Evolutionary conservation across 1,140 invertebrate genomes (phyloP).

Genomic region (Sinonovacula constricta): DNA sequence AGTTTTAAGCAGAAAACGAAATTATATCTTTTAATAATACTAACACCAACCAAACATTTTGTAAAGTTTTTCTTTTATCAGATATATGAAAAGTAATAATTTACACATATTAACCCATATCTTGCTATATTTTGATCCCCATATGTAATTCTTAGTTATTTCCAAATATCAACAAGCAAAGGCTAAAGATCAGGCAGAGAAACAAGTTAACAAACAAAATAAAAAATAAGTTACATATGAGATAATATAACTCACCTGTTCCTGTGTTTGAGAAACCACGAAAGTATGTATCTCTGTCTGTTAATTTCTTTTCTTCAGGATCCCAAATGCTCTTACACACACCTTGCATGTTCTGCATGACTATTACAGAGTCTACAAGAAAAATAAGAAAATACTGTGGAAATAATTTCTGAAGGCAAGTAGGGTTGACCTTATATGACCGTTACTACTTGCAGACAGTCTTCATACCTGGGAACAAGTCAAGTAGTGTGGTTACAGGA

Average conservation of each 20-base stretch:
- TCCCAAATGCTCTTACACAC: slow-evolving; percentile 25
- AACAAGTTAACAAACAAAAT: background rate
- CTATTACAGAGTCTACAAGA: slow-evolving; percentile 20
- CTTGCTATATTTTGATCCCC: background rate
- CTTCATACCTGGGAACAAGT: too few species aligned
- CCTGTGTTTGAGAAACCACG: slow-evolving; percentile 15
- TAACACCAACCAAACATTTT: too few species aligned
- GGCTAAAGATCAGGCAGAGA: background rate
- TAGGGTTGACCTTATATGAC: too few species aligned
- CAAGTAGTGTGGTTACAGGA: too few species aligned
- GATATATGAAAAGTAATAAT: background rate
- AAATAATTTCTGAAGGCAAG: too few species aligned
- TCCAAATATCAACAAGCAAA: background rate
- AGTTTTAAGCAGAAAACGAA: too few species aligned
- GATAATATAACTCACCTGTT: slow-evolving; percentile 2
- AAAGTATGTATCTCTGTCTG: slow-evolving; percentile 12
- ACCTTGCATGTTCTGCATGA: slow-evolving; percentile 28
- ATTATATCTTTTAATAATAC: too few species aligned
- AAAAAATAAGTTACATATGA: background rate
- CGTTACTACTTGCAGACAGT: too few species aligned
- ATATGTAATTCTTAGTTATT: background rate
- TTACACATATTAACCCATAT: background rate
- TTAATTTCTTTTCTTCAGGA: slow-evolving; percentile 8
- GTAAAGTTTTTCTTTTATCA: too few species aligned
- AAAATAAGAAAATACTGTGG: background rate